Evolutionary conservation across 2,888 invertebrate genomes (phyloP).

Genomic region (Lutraria lutraria): DNA sequence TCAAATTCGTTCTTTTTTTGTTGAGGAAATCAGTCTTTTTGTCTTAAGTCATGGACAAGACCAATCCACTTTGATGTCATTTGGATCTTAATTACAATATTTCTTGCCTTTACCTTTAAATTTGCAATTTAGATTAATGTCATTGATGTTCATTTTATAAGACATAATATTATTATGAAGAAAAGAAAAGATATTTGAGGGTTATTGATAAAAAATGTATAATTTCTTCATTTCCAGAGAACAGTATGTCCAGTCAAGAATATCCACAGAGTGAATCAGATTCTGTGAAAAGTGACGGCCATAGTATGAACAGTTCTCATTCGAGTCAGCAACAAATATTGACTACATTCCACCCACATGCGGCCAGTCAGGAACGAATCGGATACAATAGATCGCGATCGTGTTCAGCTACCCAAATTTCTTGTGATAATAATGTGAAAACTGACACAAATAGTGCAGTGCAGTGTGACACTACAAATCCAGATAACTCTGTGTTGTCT

Average conservation of each 20-base stretch:
- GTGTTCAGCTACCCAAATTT: conserved; percentile 56
- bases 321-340: conserved; percentile 77
- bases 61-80: no score
- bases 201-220: not conserved
- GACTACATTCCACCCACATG: conserved; percentile 81
- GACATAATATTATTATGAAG: no score
- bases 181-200: no score
- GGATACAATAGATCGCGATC: conserved; percentile 51
- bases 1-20: no score
- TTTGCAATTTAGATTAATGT: no score
- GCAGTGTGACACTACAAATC: conserved; percentile 52
- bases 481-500: conserved; percentile 52
- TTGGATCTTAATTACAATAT: no score
- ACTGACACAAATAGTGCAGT: conserved; percentile 27
- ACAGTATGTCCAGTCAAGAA: conserved; percentile 80
- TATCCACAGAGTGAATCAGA: conserved; percentile 82
- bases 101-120: no score
- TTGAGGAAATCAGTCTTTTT: no score
- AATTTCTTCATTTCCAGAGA: conserved; percentile 69
- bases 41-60: no score
- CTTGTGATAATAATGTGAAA: conserved; percentile 43
- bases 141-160: no score
- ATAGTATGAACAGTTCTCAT: conserved; percentile 81
- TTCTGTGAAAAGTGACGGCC: conserved; percentile 80
- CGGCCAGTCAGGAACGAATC: conserved; percentile 72